Evolutionary conservation across 92 coral and sea anemone species (phyloP), one percentile per base, ranked within the genome.

Genomic region (Palythoa caribaeorum): DNA sequence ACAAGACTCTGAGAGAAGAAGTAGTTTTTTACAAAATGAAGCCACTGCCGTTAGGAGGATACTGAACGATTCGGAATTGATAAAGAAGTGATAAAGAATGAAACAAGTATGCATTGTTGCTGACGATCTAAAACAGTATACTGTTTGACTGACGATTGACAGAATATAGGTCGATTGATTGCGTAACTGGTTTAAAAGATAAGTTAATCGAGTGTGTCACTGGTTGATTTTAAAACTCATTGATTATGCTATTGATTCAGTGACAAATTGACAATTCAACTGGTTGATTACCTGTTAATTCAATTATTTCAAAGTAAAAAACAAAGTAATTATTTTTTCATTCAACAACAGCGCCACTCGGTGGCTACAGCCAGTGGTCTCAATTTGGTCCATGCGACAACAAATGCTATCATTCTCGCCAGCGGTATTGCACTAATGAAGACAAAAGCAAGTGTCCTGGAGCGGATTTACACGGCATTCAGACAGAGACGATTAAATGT

Each of bases 341-440:
- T 38, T 35, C 1, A 11, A 83, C 71, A 14, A 70, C 47, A 94
- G 96, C 87, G 59, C 80, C 90, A 14, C 68, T 71, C 63, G 89
- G 93, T 15, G 96, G 95, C 28, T 95, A 95, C 91, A 95, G 98
- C 55, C 36, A 80, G 2, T 95, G 98, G 98, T 89, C 95, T 40
- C 77, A 50, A 11, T 95, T 88, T 44, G 92, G 96, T 73, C 98
- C 98, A 13, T 95, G 98, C 40, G 73, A 78, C 72, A 35, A 38
- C 16, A 74, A 53, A 17, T 95, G 98, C 78, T 21, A 68, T 19
- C 93, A 93, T 69, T 35, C 1, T 10, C 98, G 98, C 37, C 98
- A 95, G 90, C 94, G 98, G 76, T 95, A 90, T 88, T 95, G 98
- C 74, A 87, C 96, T 52, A 85, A 90, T 44, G 87, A 21, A 35